phyloP scores from a whole-genome alignment of 2,113 vertebrate genomes.

The Scortum barcoo region DNA sequence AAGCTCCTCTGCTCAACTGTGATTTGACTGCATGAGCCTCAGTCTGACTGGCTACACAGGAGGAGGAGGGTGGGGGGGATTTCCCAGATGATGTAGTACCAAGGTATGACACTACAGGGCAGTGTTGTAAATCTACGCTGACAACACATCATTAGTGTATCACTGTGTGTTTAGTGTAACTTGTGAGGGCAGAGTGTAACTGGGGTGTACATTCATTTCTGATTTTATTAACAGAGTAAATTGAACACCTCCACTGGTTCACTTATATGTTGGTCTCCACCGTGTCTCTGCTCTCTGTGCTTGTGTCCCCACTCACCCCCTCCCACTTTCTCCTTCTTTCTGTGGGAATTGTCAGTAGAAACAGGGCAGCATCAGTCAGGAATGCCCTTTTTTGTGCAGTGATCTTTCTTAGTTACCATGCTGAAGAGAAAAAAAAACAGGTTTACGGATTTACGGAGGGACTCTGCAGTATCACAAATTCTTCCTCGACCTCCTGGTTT shows the following conservation, averaged over 20 bases:
- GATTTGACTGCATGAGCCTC: slow-evolving; percentile 36
- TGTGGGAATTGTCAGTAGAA: slow-evolving; percentile 45
- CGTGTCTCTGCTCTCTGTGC: neutral
- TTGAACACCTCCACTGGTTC: neutral
- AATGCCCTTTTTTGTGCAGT: too few relatives aligned
- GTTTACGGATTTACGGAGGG: slow-evolving; percentile 11
- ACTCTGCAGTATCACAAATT: neutral
- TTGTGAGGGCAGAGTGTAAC: neutral
- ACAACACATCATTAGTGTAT: slow-evolving; percentile 12
- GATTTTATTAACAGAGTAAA: neutral
- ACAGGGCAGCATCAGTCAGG: slow-evolving; percentile 42
- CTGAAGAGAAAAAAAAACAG: neutral
- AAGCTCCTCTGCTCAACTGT: slow-evolving; percentile 22
- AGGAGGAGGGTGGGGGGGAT: too few relatives aligned
- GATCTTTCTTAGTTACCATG: slow-evolving; percentile 21
- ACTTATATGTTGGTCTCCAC: neutral
- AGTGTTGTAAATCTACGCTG: slow-evolving; percentile 61
- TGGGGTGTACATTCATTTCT: neutral
- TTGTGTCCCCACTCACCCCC: neutral
- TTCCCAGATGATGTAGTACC: slow-evolving; percentile 69
- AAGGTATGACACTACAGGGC: slow-evolving; percentile 57
- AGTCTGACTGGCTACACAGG: slow-evolving; percentile 28
- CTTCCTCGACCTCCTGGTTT: slow-evolving; percentile 24
- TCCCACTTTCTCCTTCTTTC: neutral
- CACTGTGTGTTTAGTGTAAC: neutral